Percentiles rank a stretch among this genome's conserved stretches.
Evolutionary conservation across 1,140 invertebrate genomes (phyloP).

Genomic region (Asobara japonica): DNA sequence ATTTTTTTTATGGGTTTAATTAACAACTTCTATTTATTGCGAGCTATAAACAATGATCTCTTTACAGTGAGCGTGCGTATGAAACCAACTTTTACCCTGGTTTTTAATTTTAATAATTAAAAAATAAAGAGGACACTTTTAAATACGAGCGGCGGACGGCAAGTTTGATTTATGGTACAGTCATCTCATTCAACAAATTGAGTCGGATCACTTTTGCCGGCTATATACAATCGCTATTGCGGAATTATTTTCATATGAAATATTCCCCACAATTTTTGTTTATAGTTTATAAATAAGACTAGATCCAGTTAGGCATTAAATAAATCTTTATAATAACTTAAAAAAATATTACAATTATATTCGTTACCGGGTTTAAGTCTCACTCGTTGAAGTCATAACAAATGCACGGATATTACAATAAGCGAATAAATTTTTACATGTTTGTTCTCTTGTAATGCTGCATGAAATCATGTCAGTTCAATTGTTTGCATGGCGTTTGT

Average conservation of each 20-base stretch:
- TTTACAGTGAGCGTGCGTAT: conserved; percentile 49
- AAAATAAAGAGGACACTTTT: conserved; percentile 18
- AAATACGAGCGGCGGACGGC: conserved; percentile 42
- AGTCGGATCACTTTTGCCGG: not conserved
- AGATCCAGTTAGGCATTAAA: conserved; percentile 50
- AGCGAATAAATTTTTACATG: not conserved
- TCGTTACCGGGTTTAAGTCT: conserved; percentile 25
- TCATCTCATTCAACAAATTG: not conserved
- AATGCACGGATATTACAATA: conserved; percentile 12
- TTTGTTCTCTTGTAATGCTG: too few species aligned
- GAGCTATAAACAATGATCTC: conserved; percentile 47
- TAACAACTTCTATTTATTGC: conserved; percentile 52
- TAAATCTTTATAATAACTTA: conserved; percentile 43
- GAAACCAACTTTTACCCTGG: conserved; percentile 26
- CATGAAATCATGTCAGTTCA: too few species aligned
- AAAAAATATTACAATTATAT: conserved; percentile 39
- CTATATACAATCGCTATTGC: not conserved
- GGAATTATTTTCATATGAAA: not conserved
- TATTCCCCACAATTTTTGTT: conserved; percentile 22
- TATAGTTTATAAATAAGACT: conserved; percentile 60
- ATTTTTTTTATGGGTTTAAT: conserved; percentile 17
- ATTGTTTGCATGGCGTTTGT: too few species aligned
- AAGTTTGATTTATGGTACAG: conserved; percentile 21
- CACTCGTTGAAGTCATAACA: conserved; percentile 31
- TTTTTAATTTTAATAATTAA: conserved; percentile 16